Conservation (phyloP, 2,888 invertebrate species). For the Mesopsocus fuscifrons region DNA sequence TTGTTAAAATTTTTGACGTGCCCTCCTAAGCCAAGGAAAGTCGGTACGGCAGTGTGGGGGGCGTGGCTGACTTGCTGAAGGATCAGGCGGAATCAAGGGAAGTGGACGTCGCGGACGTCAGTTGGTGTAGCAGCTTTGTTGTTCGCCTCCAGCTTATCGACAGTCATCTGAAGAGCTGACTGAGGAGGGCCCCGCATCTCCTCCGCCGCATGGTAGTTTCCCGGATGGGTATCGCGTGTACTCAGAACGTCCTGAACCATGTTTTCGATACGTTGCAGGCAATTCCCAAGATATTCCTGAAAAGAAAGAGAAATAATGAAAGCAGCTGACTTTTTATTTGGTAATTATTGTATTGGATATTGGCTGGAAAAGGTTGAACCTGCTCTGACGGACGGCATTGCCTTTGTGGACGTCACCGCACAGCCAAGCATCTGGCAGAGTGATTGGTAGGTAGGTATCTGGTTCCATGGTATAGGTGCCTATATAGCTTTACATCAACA, state of each 20-base stretch:
- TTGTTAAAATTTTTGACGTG: too few relatives aligned
- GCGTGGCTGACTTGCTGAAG: too few relatives aligned
- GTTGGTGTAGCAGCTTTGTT: conserved; percentile 66
- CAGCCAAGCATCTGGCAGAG: too few relatives aligned
- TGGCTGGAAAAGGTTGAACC: conserved; percentile 5
- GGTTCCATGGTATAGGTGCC: too few relatives aligned
- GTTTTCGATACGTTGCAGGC: conserved; percentile 59
- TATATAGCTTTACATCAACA: too few relatives aligned
- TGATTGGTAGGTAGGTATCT: too few relatives aligned
- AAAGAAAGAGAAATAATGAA: conserved; percentile 21
- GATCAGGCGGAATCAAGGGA: conserved; percentile 24
- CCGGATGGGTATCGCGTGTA: conserved; percentile 13
- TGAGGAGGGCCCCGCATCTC: conserved; percentile 21
- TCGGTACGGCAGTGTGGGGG: too few relatives aligned
- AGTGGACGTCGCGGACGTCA: conserved; percentile 68
- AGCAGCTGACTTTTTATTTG: conserved; percentile 8
- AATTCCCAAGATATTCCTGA: conserved; percentile 62
- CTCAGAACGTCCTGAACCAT: conserved; percentile 43
- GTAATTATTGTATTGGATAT: conserved; percentile 5
- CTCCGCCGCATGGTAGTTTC: conserved; percentile 18
- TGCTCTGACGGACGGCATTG: too few relatives aligned
- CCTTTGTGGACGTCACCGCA: too few relatives aligned
- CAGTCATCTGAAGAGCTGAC: background rate
- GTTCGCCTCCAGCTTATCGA: conserved; percentile 27
- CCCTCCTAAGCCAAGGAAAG: too few relatives aligned